A percentile compares a stretch with the other conserved stretches of the same genome.
Evolutionary conservation across 2,797 vertebrate genomes (phyloP).

Genomic region (Sphenopsis melanotis): DNA sequence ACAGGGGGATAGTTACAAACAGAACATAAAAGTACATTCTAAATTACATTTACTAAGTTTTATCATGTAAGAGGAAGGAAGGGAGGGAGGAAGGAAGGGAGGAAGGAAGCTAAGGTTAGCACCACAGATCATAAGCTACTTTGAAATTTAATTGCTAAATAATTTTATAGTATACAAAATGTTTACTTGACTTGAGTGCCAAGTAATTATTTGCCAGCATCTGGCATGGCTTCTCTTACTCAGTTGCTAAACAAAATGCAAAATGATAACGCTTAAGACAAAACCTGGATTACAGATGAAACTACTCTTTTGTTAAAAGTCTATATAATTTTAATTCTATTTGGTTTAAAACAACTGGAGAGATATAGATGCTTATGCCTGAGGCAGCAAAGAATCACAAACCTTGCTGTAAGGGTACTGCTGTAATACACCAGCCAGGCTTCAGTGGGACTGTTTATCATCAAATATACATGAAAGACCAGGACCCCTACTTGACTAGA

Average conservation of each 20-base stretch:
- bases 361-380: conserved; percentile 53
- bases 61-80: neutral
- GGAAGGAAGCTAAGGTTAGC: neutral
- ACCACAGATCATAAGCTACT: neutral
- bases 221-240: neutral
- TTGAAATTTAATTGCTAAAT: neutral
- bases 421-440: conserved; percentile 34
- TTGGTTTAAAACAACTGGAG: conserved; percentile 49
- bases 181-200: neutral
- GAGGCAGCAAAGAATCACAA: conserved; percentile 54
- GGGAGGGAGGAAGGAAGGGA: neutral
- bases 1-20: neutral
- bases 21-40: neutral
- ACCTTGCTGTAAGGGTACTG: conserved; percentile 8
- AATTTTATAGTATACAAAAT: neutral
- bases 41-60: neutral
- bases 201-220: neutral
- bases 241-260: conserved; percentile 23
- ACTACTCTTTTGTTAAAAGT: conserved; percentile 27
- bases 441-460: conserved; percentile 66
- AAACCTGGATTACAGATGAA: conserved; percentile 16
- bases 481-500: conserved; percentile 54
- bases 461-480: conserved; percentile 72
- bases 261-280: conserved; percentile 11
- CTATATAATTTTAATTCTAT: conserved; percentile 50